phyloP scores from a whole-genome alignment of 2,888 invertebrate species.

The Drosophila siamana region DNA sequence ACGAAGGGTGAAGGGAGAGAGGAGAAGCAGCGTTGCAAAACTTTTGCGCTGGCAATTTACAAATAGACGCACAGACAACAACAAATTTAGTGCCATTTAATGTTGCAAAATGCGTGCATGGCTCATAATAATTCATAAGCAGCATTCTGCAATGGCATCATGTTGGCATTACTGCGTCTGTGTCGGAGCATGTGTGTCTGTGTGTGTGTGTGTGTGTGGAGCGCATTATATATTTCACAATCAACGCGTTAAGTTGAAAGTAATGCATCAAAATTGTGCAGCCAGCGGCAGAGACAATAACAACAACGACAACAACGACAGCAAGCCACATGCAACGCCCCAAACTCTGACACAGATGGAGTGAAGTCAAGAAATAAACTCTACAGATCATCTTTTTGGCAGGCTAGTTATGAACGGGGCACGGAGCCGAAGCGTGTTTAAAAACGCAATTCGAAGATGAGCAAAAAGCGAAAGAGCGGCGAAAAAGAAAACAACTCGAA shows the following conservation, averaged over 20 bases:
- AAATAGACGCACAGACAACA: slow-evolving; percentile 73
- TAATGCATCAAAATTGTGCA: slow-evolving; percentile 73
- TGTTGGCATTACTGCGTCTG: slow-evolving; percentile 9
- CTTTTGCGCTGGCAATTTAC: slow-evolving; percentile 71
- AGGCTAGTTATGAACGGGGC: slow-evolving; percentile 16
- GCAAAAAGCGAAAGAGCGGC: neutral
- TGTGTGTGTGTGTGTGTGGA: slow-evolving; percentile 29
- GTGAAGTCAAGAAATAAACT: slow-evolving; percentile 28
- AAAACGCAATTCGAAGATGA: neutral
- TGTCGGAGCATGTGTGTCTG: slow-evolving; percentile 9
- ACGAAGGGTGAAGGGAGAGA: too few relatives aligned
- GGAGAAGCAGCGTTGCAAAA: too few relatives aligned
- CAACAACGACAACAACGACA: slow-evolving; percentile 9
- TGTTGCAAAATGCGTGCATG: slow-evolving; percentile 79
- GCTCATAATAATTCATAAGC: slow-evolving; percentile 81
- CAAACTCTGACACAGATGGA: slow-evolving; percentile 66
- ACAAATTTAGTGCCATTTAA: slow-evolving; percentile 79
- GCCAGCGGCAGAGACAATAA: slow-evolving; percentile 24
- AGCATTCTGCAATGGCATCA: slow-evolving; percentile 72
- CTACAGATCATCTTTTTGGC: slow-evolving; percentile 17
- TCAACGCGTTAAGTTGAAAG: slow-evolving; percentile 80
- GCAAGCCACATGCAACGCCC: slow-evolving; percentile 5
- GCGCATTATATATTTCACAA: slow-evolving; percentile 62
- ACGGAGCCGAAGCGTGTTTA: neutral
- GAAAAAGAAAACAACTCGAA: slow-evolving; percentile 12